Evolutionary conservation across 2,797 vertebrate genomes (phyloP).

Genomic region (Tangara arthus): DNA sequence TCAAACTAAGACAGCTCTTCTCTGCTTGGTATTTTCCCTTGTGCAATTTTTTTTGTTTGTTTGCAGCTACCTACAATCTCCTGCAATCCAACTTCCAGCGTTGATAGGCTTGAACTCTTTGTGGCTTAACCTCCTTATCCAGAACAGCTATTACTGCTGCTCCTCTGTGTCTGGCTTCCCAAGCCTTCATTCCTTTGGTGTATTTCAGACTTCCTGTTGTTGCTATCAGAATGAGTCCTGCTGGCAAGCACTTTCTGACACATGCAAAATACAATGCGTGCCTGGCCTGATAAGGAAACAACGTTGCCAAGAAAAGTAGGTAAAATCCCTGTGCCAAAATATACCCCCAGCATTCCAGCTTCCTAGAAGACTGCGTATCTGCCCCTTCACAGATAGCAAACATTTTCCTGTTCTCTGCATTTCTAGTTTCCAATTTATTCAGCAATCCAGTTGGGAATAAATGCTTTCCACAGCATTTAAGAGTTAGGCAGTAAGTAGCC

Average conservation of each 20-base stretch:
- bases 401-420: conserved; percentile 35
- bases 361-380: neutral
- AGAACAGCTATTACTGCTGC: neutral
- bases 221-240: neutral
- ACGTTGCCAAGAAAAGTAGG: neutral
- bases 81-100: neutral
- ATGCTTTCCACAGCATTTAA: conserved; percentile 6
- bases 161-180: neutral
- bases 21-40: neutral
- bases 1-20: neutral
- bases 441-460: conserved; percentile 46
- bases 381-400: conserved; percentile 5
- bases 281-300: conserved; percentile 29
- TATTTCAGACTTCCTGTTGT: conserved; percentile 50
- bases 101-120: neutral
- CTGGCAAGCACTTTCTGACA: conserved; percentile 31
- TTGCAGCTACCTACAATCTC: neutral
- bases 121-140: neutral
- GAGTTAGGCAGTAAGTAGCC: conserved; percentile 22
- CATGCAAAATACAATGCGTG: neutral
- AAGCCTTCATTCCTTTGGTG: conserved; percentile 3
- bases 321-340: conserved; percentile 25
- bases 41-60: neutral
- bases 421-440: conserved; percentile 57
- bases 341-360: conserved; percentile 21